Base-by-base conservation (phyloP, 2,888 invertebrate genomes). In the Eledona agricola region DNA sequence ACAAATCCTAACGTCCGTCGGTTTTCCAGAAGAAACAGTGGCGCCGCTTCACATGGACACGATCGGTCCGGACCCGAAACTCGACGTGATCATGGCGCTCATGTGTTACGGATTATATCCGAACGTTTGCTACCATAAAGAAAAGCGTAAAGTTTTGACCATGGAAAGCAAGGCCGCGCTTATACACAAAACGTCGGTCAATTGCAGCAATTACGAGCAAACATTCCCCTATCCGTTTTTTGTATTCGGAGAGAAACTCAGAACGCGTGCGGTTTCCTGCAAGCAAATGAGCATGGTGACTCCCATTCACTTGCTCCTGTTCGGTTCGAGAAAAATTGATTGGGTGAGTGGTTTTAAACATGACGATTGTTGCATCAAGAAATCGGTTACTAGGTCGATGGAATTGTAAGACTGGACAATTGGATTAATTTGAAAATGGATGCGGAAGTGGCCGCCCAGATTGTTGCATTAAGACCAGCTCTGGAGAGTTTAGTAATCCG, bases 181-280 rank as follows among this genome's bases (percentile, higher is more conserved):
- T 1, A 90, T 99, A 55, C 96, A 97, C 78, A 98, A 97, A 77
- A 93, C 95, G 0, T 98, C 97, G 0, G 96, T 98, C 1, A 96
- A 97, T 79, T 94, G 93, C 75, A 88, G 87, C 65, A 91, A 90
- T 72, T 79, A 84, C 37, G 90, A 90, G 35, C 87, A 90, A 51
- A 83, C 83, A 58, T 97, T 97, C 71, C 90, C 92, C 0, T 96
- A 91, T 58, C 98, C 98, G 0, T 89, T 96, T 74, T 96, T 99
- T 73, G 92, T 99, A 47, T 99, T 98, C 75, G 96, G 97, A 0
- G 98, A 99, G 79, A 99, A 99, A 82, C 93, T 98, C 46, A 86
- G 97, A 43, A 96, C 97, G 0, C 82, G 93, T 43, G 96, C 96
- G 0, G 94, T 99, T 35, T 90, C 93, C 6, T 97, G 97, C 76